Evolutionary conservation across 30 jellyfish, hydroid and myxozoan species (phyloP).

Genomic region (Mastigias papua): DNA sequence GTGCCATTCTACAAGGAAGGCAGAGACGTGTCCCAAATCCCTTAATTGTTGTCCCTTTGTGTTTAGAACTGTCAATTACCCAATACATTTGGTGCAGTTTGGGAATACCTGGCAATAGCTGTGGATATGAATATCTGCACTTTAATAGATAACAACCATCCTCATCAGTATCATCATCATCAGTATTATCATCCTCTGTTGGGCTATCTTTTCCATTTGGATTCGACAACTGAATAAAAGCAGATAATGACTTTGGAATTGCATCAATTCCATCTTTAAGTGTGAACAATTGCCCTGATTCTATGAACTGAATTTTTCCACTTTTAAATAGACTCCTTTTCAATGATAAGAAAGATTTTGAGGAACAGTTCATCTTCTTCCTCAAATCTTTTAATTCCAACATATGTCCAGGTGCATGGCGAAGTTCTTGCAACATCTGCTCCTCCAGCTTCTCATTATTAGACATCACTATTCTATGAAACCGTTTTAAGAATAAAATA

Average conservation of each 20-base stretch:
- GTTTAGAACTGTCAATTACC: constrained; percentile 60
- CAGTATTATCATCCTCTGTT: constrained; percentile 39
- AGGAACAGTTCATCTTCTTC: not conserved
- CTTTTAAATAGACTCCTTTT: constrained; percentile 64
- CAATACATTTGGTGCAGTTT: constrained; percentile 72
- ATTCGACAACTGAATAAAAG: not conserved
- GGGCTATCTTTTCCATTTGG: not conserved
- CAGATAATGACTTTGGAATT: not conserved
- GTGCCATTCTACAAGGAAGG: constrained; percentile 73
- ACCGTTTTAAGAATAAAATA: constrained; percentile 41
- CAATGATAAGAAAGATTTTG: constrained; percentile 28
- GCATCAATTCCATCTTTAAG: not conserved
- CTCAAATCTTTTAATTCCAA: constrained; percentile 39
- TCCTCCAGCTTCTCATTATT: not conserved
- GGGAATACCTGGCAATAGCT: constrained; percentile 68
- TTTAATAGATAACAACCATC: constrained; percentile 62
- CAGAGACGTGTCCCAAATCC: constrained; percentile 71
- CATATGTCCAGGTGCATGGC: constrained; percentile 48
- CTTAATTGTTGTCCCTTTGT: constrained; percentile 68
- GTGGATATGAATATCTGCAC: constrained; percentile 73
- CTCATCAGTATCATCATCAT: constrained; percentile 64
- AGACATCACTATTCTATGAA: constrained; percentile 20
- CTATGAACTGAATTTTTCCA: constrained; percentile 85
- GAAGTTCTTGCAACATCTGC: constrained; percentile 1
- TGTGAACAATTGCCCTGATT: constrained; percentile 61